Percentiles rank a stretch among this genome's conserved stretches.
phyloP scores from a whole-genome alignment of 2,888 invertebrate species.

The Fissipunctia ypsillon region DNA sequence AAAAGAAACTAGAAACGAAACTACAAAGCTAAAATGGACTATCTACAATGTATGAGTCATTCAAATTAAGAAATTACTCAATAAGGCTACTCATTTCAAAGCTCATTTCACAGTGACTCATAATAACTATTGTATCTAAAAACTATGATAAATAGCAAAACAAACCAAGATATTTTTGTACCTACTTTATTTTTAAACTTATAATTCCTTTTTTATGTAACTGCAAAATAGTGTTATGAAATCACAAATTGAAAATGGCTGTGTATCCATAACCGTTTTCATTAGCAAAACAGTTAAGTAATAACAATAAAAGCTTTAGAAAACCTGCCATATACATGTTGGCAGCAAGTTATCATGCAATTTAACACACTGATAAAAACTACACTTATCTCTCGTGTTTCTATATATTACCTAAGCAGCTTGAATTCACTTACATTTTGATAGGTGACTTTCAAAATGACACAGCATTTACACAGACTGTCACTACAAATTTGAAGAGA shows the following conservation, averaged over 20 bases:
- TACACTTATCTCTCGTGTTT: slow-evolving; percentile 45
- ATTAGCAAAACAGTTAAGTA: slow-evolving; percentile 2
- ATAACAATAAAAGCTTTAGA: slow-evolving; percentile 36
- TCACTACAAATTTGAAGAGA: slow-evolving; percentile 20
- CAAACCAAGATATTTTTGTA: not conserved
- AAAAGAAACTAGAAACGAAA: slow-evolving; percentile 40
- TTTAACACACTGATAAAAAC: slow-evolving; percentile 62
- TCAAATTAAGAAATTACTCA: slow-evolving; percentile 21
- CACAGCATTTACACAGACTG: slow-evolving; percentile 18
- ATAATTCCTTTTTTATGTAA: slow-evolving; percentile 1
- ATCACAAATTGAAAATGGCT: slow-evolving; percentile 10
- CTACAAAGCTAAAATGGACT: slow-evolving; percentile 35
- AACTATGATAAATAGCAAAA: not conserved
- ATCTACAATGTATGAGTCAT: slow-evolving; percentile 39
- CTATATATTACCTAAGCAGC: slow-evolving; percentile 24
- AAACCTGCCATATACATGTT: slow-evolving; percentile 34
- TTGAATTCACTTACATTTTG: slow-evolving; percentile 25
- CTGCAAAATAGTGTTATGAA: slow-evolving; percentile 15
- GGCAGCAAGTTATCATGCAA: slow-evolving; percentile 55
- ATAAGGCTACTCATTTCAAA: slow-evolving; percentile 14
- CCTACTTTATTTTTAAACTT: not conserved
- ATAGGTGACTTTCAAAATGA: slow-evolving; percentile 28
- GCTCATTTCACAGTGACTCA: slow-evolving; percentile 8
- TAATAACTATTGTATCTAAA: slow-evolving; percentile 1
- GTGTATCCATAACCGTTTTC: not conserved